Conservation (phyloP, 2,113 vertebrate species). For the chimpanzee (Pan troglodytes) region NHGRI_mPanTro3-v2.1_pri NC_086015.1:69308001-69308500, state of each 20-base stretch:
- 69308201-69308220: not conserved
- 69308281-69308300: not conserved
- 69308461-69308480: not conserved
- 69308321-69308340: not conserved
- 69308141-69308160: not conserved
- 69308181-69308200: not conserved
- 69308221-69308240: not conserved
- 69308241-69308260: not conserved
- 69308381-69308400: too few species aligned
- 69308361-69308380: not conserved
- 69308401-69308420: not conserved
- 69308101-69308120: not conserved
- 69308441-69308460: not conserved
- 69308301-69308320: not conserved
- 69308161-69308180: not conserved
- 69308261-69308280: not conserved
- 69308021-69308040: not conserved
- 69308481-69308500: not conserved
- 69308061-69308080: not conserved
- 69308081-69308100: not conserved
- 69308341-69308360: not conserved
- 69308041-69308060: not conserved
- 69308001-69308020: not conserved
- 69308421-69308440: not conserved
- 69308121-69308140: not conserved